A percentile compares a stretch with the other conserved stretches of the same genome.
These are phyloP conservation scores for Gobiocypris rarus DNA, from an alignment of 2,113 vertebrate species.

Conservation along the genomic window DNA sequence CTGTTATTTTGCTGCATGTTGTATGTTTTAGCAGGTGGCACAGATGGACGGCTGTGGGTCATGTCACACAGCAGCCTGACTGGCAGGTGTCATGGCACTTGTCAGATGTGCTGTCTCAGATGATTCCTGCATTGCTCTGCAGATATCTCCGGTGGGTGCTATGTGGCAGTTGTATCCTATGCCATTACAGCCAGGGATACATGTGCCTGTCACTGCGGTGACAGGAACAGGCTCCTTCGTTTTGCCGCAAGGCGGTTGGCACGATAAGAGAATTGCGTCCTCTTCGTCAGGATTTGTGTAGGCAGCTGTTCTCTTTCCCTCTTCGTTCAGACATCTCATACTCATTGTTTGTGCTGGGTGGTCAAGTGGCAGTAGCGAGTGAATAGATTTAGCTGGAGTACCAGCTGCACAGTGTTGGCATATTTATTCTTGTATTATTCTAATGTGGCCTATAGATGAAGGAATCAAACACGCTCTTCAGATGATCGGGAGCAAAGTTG, in stretches of 20 bases:
- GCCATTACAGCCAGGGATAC: slow-evolving; percentile 14
- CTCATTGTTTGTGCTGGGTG: slow-evolving; percentile 38
- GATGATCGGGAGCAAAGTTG: slow-evolving; percentile 29
- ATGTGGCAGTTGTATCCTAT: slow-evolving; percentile 3
- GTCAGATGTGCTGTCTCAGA: slow-evolving; percentile 39
- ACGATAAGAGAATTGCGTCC: background rate
- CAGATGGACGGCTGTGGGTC: slow-evolving; percentile 36
- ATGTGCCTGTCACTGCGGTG: slow-evolving; percentile 18
- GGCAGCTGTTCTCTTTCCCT: slow-evolving; percentile 21
- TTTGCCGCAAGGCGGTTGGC: slow-evolving; percentile 31
- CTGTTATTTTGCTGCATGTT: slow-evolving; percentile 9
- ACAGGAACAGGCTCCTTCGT: slow-evolving; percentile 47
- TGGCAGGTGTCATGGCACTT: slow-evolving; percentile 45
- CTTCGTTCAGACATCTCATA: background rate
- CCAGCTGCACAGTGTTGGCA: slow-evolving; percentile 26
- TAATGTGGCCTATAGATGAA: slow-evolving; percentile 49
- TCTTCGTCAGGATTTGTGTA: slow-evolving; percentile 42
- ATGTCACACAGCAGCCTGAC: slow-evolving; percentile 17
- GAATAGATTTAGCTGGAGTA: slow-evolving; percentile 47
- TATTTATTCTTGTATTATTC: slow-evolving; percentile 57
- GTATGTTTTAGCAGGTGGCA: slow-evolving; percentile 2
- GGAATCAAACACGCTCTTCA: slow-evolving; percentile 48
- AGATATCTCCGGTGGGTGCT: background rate
- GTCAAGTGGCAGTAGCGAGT: slow-evolving; percentile 52
- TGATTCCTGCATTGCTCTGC: background rate